A percentile compares a stretch with the other conserved stretches of the same genome.
These are phyloP conservation scores for Lasaia peninsularis DNA, from an alignment of 1,140 invertebrate genomes.

Conservation along the genomic window DNA sequence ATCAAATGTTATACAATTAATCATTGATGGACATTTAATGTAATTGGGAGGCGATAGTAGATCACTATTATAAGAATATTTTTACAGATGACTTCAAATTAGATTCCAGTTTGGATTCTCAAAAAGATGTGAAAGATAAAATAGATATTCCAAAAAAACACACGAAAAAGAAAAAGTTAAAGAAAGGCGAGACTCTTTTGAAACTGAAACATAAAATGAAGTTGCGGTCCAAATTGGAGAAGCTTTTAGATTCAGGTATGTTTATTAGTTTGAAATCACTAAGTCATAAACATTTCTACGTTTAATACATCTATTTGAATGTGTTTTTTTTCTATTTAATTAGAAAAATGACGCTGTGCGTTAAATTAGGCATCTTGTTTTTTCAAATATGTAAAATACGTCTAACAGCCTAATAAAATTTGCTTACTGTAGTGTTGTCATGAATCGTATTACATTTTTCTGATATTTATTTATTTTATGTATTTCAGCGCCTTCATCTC, in stretches of 20 bases:
- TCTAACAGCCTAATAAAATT: too few species aligned
- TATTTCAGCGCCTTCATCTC: slow-evolving; percentile 24
- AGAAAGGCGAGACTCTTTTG: background rate
- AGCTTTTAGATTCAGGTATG: slow-evolving; percentile 1
- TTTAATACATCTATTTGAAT: too few species aligned
- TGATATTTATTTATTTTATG: slow-evolving; percentile 15
- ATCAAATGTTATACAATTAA: slow-evolving; percentile 13
- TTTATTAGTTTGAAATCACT: too few species aligned
- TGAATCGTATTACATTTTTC: background rate
- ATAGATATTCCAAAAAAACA: background rate
- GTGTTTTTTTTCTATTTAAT: background rate
- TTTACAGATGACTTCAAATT: slow-evolving; percentile 4
- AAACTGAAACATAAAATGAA: slow-evolving; percentile 7
- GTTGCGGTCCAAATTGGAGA: slow-evolving; percentile 34
- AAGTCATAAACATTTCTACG: too few species aligned
- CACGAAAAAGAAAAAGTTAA: slow-evolving; percentile 9
- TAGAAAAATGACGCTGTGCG: too few species aligned
- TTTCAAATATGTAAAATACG: too few species aligned
- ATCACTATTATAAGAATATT: background rate
- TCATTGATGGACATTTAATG: background rate
- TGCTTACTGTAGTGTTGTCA: too few species aligned
- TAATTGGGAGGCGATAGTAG: background rate
- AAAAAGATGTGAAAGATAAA: background rate
- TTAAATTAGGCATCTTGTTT: too few species aligned
- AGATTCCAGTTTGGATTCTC: background rate